Evolutionary conservation across 2,797 vertebrate genomes (phyloP).

Genomic region (Orientallactaga sibirica): DNA sequence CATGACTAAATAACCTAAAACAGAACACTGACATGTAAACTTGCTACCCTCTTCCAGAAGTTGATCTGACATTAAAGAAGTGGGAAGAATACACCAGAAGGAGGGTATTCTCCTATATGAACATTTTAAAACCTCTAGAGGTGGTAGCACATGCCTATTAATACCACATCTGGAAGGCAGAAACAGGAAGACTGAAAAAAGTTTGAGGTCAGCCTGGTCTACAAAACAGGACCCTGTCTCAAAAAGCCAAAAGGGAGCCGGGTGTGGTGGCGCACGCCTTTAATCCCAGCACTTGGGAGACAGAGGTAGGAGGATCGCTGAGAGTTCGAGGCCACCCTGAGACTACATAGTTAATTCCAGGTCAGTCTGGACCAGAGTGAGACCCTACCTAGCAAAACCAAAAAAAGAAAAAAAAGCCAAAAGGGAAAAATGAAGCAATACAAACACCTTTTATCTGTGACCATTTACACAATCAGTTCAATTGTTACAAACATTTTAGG

Average conservation of each 20-base stretch:
- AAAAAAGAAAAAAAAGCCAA: not conserved
- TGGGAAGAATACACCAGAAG: not conserved
- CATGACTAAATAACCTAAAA: not conserved
- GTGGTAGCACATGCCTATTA: not conserved
- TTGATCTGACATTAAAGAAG: not conserved
- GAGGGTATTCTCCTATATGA: not conserved
- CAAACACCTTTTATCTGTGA: not conserved
- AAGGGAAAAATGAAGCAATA: not conserved
- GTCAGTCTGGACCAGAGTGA: too few species aligned
- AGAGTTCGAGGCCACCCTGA: too few species aligned
- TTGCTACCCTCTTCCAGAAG: constrained; percentile 2
- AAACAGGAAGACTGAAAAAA: not conserved
- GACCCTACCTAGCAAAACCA: too few species aligned
- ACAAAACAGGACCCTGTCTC: not conserved
- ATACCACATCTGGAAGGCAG: not conserved
- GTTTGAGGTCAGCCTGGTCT: not conserved
- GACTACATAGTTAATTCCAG: too few species aligned
- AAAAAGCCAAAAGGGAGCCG: not conserved
- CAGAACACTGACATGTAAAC: not conserved
- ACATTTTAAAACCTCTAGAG: constrained; percentile 15
- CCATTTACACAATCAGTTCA: constrained; percentile 6
- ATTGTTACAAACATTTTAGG: constrained; percentile 31
- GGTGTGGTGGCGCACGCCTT: too few species aligned
- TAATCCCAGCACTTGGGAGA: too few species aligned
- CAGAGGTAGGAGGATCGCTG: too few species aligned